phyloP scores from a whole-genome alignment of 2,888 invertebrate genomes.

The Drosophila anomelani region DNA sequence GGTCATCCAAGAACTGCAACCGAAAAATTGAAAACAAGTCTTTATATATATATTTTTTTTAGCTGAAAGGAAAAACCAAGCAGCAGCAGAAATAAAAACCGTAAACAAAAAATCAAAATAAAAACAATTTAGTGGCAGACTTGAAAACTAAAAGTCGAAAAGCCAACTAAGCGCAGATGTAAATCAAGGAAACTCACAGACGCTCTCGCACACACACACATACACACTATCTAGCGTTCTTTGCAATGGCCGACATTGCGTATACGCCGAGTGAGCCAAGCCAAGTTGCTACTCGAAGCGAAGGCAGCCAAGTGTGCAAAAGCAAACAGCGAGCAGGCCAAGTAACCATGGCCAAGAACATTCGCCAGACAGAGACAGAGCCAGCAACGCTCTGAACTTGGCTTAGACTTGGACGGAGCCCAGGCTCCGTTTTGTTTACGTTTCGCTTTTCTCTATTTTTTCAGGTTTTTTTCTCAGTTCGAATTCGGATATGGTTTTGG shows the following conservation, averaged over 20 bases:
- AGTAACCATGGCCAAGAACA: slow-evolving; percentile 77
- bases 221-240: slow-evolving; percentile 45
- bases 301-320: slow-evolving; percentile 73
- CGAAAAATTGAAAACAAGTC: slow-evolving; percentile 58
- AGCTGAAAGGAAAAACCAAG: slow-evolving; percentile 55
- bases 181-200: slow-evolving; percentile 71
- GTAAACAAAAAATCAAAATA: slow-evolving; percentile 35
- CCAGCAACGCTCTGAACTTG: slow-evolving; percentile 66
- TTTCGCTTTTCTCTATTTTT: slow-evolving; percentile 36
- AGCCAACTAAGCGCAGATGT: slow-evolving; percentile 59
- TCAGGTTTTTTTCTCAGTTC: slow-evolving; percentile 15
- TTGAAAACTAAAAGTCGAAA: slow-evolving; percentile 43
- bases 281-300: slow-evolving; percentile 35
- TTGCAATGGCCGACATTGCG: slow-evolving; percentile 69
- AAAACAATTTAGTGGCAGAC: slow-evolving; percentile 55
- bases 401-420: slow-evolving; percentile 42
- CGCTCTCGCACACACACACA: slow-evolving; percentile 24
- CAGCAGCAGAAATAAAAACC: slow-evolving; percentile 22
- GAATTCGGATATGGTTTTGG: slow-evolving; percentile 36
- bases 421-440: slow-evolving; percentile 47
- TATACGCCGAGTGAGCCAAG: slow-evolving; percentile 67
- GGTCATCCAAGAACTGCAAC: slow-evolving; percentile 76
- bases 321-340: slow-evolving; percentile 43
- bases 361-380: slow-evolving; percentile 40
- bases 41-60: slow-evolving; percentile 35